Base-by-base conservation (phyloP, 2,888 invertebrate genomes). In the Plagiodera versicolora region DNA sequence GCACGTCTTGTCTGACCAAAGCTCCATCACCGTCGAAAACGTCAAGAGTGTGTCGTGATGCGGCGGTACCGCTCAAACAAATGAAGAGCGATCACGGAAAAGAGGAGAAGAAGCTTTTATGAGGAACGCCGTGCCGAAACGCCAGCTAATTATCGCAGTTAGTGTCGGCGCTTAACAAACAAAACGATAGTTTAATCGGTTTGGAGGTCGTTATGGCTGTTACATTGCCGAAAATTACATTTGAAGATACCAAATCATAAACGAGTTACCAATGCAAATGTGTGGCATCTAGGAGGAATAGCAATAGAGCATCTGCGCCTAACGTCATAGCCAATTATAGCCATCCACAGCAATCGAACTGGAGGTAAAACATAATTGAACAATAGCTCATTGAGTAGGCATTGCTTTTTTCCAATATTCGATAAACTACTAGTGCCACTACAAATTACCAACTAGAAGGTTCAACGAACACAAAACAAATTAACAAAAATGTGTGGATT, bases 161-260 rank as follows among this genome's bases (percentile, higher is more conserved):
- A 39, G 39, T 45, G 57, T 57, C 50, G 57, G 57, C 57, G 44
- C 51, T 57, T 44, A 57, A 57, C 50, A 57, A 57, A 57, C 57
- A 57, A 28, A 24, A 45, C 39, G 57, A n/a, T n/a, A n/a, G n/a
- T n/a, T 56, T 56, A 56, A 56, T 50, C 45, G 50, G 50, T 50
- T 57, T 51, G 39, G 39, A 39, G 14, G 14, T 2, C 14, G 14
- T 39, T 39, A n/a, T 4, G 6, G 14, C 14, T 39, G 39, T 39
- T 2, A 6, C 4, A 9, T 11, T 32, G 6, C 32, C 3, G 14
- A 39, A 39, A 39, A 39, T 39, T n/a, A n/a, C 11, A 14, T 14
- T 39, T 14, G n/a, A 11, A n/a, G 39, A 39, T 14, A 3, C 14
- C 14, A 14, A 39, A 39, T 39, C 39, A 24, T 24, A 24, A 24